Evolutionary conservation across 2,113 vertebrate genomes (phyloP).

Genomic region (Bufo gargarizans): DNA sequence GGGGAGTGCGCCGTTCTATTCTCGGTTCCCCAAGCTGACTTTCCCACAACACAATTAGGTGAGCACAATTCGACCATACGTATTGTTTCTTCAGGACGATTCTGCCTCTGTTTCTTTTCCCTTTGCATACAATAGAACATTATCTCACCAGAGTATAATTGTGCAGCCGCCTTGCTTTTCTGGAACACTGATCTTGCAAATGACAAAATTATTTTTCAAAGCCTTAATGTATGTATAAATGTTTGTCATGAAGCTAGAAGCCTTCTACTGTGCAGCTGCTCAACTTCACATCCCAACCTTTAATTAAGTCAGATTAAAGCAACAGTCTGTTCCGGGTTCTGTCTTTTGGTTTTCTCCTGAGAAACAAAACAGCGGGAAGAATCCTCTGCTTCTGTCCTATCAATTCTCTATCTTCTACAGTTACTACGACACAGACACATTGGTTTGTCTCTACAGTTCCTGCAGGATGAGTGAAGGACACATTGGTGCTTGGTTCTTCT

Average conservation of each 20-base stretch:
- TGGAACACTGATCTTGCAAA: conserved; percentile 25
- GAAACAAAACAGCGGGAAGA: conserved; percentile 30
- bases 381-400: background rate
- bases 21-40: too few species aligned
- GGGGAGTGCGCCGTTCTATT: too few species aligned
- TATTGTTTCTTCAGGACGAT: too few species aligned
- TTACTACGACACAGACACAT: background rate
- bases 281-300: conserved; percentile 32
- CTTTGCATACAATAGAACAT: background rate
- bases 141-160: conserved; percentile 26
- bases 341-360: conserved; percentile 38
- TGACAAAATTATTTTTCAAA: conserved; percentile 42
- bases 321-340: conserved; percentile 38
- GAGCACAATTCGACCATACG: too few species aligned
- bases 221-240: conserved; percentile 28
- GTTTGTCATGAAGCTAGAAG: conserved; percentile 26
- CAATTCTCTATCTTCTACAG: background rate
- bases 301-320: conserved; percentile 55
- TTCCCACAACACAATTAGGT: too few species aligned
- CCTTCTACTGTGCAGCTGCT: conserved; percentile 40
- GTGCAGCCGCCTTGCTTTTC: conserved; percentile 19
- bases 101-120: background rate
- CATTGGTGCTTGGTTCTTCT: background rate
- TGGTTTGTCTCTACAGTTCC: background rate
- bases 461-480: background rate